Evolutionary conservation across 2,797 vertebrate species (phyloP).

Genomic region (Podarcis lilfordi): DNA sequence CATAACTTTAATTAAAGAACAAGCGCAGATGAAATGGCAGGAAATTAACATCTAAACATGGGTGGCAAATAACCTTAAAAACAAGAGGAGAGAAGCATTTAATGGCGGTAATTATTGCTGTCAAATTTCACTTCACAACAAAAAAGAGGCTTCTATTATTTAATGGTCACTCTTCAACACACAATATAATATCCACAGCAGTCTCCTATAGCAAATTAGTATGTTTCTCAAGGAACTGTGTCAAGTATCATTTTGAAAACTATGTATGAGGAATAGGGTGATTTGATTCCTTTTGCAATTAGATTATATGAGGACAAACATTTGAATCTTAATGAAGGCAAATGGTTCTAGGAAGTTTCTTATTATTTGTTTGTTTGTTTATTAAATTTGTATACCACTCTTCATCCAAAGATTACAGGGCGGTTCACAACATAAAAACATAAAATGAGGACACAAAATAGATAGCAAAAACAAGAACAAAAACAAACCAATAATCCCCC

Average conservation of each 20-base stretch:
- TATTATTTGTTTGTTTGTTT: too few species aligned
- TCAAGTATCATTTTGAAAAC: conserved; percentile 10
- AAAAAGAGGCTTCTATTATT: conserved; percentile 8
- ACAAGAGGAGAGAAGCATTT: conserved; percentile 14
- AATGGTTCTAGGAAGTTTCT: background rate
- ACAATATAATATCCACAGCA: conserved; percentile 24
- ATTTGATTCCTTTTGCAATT: background rate
- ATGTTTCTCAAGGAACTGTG: background rate
- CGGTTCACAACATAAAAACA: too few species aligned
- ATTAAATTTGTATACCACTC: too few species aligned
- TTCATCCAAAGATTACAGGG: too few species aligned
- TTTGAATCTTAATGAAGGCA: conserved; percentile 39
- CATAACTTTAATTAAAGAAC: conserved; percentile 54
- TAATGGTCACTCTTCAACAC: conserved; percentile 6
- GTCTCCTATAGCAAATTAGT: conserved; percentile 19
- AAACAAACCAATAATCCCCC: too few species aligned
- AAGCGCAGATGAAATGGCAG: conserved; percentile 39
- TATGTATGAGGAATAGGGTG: background rate
- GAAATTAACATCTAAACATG: conserved; percentile 47
- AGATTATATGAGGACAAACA: background rate
- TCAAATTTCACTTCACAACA: conserved; percentile 36
- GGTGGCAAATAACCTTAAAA: conserved; percentile 47
- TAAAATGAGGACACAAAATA: too few species aligned
- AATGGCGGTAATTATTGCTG: conserved; percentile 1
- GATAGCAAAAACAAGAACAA: too few species aligned